A percentile compares a stretch with the other conserved stretches of the same genome.
These are phyloP conservation scores for Dolichomitus sp. DNA, from an alignment of 2,888 invertebrate genomes.

Conservation along the genomic window DNA sequence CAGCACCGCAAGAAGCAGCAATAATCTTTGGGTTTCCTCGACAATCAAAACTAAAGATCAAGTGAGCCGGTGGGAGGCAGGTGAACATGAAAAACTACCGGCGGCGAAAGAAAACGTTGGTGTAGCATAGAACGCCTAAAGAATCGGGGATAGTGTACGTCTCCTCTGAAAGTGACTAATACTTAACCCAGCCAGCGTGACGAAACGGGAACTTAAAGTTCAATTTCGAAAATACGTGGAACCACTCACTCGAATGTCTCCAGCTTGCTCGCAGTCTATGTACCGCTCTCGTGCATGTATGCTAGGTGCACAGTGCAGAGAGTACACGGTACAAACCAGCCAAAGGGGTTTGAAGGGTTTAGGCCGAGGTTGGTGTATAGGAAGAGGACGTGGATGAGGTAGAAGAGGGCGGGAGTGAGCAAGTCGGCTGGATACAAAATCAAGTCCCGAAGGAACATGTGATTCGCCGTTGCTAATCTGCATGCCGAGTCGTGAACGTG, in stretches of 20 bases:
- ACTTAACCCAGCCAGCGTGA: not conserved
- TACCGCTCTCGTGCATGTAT: constrained; percentile 5
- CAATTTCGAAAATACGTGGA: constrained; percentile 61
- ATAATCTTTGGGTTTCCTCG: constrained; percentile 84
- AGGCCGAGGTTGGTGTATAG: constrained; percentile 41
- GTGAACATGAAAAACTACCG: constrained; percentile 82
- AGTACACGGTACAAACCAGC: constrained; percentile 36
- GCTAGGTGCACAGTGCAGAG: not conserved
- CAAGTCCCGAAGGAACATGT: constrained; percentile 80
- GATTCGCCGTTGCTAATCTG: constrained; percentile 83
- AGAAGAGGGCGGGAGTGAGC: constrained; percentile 50
- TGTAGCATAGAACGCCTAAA: constrained; percentile 29
- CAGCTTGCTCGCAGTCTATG: constrained; percentile 25
- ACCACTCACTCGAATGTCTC: constrained; percentile 61
- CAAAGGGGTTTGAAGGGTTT: constrained; percentile 44
- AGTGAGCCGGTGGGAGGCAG: constrained; percentile 61
- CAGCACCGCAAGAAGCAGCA: constrained; percentile 82
- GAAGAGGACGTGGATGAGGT: constrained; percentile 56
- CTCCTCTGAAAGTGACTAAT: constrained; percentile 3
- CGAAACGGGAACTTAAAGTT: constrained; percentile 59
- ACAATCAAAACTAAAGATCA: constrained; percentile 85
- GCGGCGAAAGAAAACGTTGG: constrained; percentile 65
- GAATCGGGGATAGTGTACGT: constrained; percentile 44
- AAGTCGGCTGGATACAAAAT: constrained; percentile 77
- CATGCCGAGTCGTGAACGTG: constrained; percentile 83